Conservation (phyloP, 2,888 invertebrate species). For the Pimpla rufipes region DNA sequence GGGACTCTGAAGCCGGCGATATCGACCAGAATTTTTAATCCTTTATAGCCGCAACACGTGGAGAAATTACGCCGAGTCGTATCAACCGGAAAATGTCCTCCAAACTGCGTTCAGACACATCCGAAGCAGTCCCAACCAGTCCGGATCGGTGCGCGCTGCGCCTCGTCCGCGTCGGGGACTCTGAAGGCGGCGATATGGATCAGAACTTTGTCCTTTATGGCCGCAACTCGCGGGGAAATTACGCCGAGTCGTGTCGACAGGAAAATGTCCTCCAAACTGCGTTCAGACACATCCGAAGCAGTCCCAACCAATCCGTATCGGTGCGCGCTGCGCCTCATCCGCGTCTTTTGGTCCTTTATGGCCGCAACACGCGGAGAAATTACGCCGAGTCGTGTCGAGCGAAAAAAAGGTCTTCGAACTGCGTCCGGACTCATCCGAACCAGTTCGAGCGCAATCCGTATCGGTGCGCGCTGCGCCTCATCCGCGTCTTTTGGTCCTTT, state of each 20-base stretch:
- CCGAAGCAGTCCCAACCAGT: neutral
- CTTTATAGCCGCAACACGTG: constrained; percentile 13
- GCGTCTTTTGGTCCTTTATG: constrained; percentile 7
- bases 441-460: too few relatives aligned
- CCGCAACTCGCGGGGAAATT: constrained; percentile 41
- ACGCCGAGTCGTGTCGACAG: constrained; percentile 21
- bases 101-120: constrained; percentile 21
- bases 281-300: neutral
- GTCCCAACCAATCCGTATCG: too few relatives aligned
- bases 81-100: constrained; percentile 39
- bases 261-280: constrained; percentile 51
- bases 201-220: constrained; percentile 5
- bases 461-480: too few relatives aligned
- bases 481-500: constrained; percentile 1
- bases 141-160: too few relatives aligned
- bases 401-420: constrained; percentile 48
- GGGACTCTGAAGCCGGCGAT: too few relatives aligned
- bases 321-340: too few relatives aligned
- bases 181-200: constrained; percentile 24
- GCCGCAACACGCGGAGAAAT: constrained; percentile 36
- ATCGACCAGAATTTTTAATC: constrained; percentile 11
- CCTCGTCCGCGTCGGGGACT: too few relatives aligned
- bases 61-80: constrained; percentile 39
- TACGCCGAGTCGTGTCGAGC: constrained; percentile 16
- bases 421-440: too few relatives aligned